Base-by-base conservation (phyloP, 2,113 vertebrate species). In the Pterocles orientalis region DNA sequence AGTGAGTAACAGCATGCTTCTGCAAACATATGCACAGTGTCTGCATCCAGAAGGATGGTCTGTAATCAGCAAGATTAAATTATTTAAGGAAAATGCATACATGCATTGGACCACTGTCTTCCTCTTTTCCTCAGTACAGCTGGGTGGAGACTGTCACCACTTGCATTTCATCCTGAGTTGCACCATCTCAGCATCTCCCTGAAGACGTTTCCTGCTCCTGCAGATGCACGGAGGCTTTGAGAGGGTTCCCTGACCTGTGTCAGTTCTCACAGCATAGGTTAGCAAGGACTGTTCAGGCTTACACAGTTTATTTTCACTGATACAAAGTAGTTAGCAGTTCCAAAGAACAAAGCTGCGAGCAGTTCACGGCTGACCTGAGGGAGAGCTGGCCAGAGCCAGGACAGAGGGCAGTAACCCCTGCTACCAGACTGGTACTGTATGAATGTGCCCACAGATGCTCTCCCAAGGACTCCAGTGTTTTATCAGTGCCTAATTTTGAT, bases 21-120 rank as follows among this genome's bases (percentile, higher is more conserved):
- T 8, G 29, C 3, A 54, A 56, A 29, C 41, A 2, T 4, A 23
- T 0, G 9, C 48, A 7, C 19, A 23, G 34, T 3, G n/a, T 15
- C 47, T 60, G 53, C 26, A 10, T 17, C 6, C 4, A 48, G 56
- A 16, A 36, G 47, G 34, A 34, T 28, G 65, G 64, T 29, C n/a
- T 80, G 48, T 16, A 18, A 33, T 29, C 28, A 57, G 43, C 29
- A 29, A 28, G 48, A 72, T 50, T 11, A 19, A 54, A 36, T 72
- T 62, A 48, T 66, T 70, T 6, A 34, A 68, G 84, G 72, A 68
- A 83, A 77, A 36, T 3, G 9, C 25, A 9, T 33, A 26, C 13
- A 9, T 7, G 33, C 7, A 3, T 29, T 39, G 18, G 28, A 29
- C 51, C 17, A 1, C 61, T 17, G 43, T 53, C 39, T 21, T 56